Evolutionary conservation across 37 sponge, comb jelly and placozoan species (phyloP).

Genomic region (Theonella swinhoei): DNA sequence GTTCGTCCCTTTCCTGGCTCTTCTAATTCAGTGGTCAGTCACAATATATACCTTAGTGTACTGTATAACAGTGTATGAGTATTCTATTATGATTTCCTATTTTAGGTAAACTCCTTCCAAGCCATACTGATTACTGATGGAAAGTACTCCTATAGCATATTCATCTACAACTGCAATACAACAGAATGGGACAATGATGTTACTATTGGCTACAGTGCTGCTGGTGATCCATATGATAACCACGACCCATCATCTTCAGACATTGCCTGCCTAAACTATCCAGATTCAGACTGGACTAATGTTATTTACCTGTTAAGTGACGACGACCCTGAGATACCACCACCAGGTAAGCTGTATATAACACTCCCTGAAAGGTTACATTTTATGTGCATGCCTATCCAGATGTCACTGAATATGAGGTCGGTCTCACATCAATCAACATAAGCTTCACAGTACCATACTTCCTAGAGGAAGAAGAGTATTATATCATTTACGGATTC

Average conservation of each 20-base stretch:
- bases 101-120: constrained; percentile 45
- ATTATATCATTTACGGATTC: constrained; percentile 18
- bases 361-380: no score
- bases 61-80: neutral
- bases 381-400: no score
- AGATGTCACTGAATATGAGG: no score
- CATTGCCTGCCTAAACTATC: constrained; percentile 5
- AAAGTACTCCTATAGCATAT: constrained; percentile 29
- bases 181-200: constrained; percentile 32
- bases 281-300: neutral
- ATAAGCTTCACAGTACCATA: neutral
- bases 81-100: no score
- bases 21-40: neutral
- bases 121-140: constrained; percentile 58
- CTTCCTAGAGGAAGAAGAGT: constrained; percentile 5
- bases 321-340: neutral
- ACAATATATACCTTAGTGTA: neutral
- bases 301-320: constrained; percentile 10
- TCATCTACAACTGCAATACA: constrained; percentile 49
- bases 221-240: neutral
- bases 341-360: neutral
- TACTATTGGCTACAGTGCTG: constrained; percentile 10
- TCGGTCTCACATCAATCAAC: neutral
- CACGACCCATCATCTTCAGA: neutral
- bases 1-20: constrained; percentile 55